Evolutionary conservation across 2,888 invertebrate species (phyloP), one percentile per base, ranked within the genome.

Genomic region (Uloborus plumipes): DNA sequence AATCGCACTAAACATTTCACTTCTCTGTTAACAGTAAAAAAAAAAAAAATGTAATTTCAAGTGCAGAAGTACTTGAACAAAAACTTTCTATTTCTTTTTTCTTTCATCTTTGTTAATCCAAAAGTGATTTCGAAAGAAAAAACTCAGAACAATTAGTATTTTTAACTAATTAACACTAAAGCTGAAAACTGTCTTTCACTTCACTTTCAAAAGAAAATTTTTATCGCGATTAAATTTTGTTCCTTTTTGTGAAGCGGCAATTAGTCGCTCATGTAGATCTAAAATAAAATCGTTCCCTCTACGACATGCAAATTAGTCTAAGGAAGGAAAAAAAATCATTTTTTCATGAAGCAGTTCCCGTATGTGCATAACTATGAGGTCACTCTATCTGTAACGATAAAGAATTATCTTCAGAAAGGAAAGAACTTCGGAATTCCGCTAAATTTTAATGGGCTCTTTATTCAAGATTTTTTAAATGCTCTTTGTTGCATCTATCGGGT

Each of bases 361-460:
- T 47, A 55, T 70, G 64, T 55, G 55, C 50, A 55, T 26, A 26
- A 64, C 51, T 18, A 64, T 47, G 47, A 51, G 64, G 77, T 64
- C 62, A 61, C 51, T 51, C 61, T 61, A 49, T n/a, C 26, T 18
- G 67, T 49, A 16, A 31, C 62, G 58, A 70, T 77, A 77, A 77
- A 70, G 77, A 77, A 77, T 77, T 77, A 77, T 77, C 76, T 64
- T 64, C 50, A 7, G 13, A 62, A 47, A 55, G 64, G 55, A 77
- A 69, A 70, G 77, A 71, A 70, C 47, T 58, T 64, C 71, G 70
- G 77, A 71, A 71, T 77, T 71, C 70, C 70, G 77, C 77, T 77
- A 71, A 77, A 77, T 77, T 77, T 77, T 77, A 77, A 77, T 77
- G 77, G 70, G 77, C 53, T 77, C 77, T 71, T 77, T 77, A 77